These are phyloP conservation scores for Caenorhabditis elegans DNA, from an alignment of 1,140 invertebrate genomes.

Conservation along the genomic window DNA sequence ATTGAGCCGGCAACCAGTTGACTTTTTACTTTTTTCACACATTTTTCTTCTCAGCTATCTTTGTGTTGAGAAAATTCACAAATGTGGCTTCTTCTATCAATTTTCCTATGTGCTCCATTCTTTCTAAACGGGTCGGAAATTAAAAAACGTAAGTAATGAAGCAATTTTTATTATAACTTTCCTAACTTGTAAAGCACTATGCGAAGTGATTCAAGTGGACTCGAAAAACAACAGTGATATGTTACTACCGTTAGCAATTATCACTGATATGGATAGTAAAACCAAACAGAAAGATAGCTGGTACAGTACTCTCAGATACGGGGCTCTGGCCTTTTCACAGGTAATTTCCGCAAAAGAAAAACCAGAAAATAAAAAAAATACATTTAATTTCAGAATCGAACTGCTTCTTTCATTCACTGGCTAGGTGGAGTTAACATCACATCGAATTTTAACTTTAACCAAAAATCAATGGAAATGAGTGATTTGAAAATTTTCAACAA, in stretches of 20 bases:
- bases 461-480: slow-evolving; percentile 93
- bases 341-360: too few species aligned
- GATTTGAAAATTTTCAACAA: slow-evolving; percentile 92
- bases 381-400: not conserved
- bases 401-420: not conserved
- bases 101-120: too few species aligned
- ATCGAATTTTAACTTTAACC: slow-evolving; percentile 61
- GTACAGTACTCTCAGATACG: not conserved
- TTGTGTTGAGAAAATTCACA: too few species aligned
- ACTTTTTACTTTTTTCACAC: not conserved
- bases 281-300: not conserved
- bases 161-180: not conserved
- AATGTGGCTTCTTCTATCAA: too few species aligned
- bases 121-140: not conserved
- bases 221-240: not conserved
- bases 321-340: not conserved
- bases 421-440: not conserved
- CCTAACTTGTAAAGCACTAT: not conserved
- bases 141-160: not conserved
- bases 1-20: not conserved
- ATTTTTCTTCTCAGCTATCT: too few species aligned
- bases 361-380: too few species aligned
- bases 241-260: not conserved
- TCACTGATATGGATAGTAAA: not conserved
- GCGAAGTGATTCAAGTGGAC: not conserved